A percentile compares a stretch with the other conserved stretches of the same genome.
phyloP scores from a whole-genome alignment of 2,113 vertebrate species.

The Sylvietta virens region DNA sequence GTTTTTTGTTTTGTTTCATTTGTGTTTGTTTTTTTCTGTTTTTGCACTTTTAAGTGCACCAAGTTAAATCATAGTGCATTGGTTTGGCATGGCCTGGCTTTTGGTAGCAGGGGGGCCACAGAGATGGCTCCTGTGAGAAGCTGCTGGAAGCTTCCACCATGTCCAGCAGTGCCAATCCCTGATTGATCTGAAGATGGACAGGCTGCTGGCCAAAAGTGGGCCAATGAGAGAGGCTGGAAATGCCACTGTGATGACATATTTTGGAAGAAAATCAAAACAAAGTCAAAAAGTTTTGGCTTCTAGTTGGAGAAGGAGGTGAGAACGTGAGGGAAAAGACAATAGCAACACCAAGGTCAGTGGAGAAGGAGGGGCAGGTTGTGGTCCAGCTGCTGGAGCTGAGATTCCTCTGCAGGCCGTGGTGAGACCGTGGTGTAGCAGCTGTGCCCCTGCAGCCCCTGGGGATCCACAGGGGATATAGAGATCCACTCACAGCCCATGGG shows the following conservation, averaged over 20 bases:
- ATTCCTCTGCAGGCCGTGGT: neutral
- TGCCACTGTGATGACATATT: neutral
- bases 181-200: neutral
- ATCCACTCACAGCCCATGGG: neutral
- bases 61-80: neutral
- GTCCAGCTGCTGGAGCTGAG: accelerated
- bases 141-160: neutral
- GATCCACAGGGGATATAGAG: neutral
- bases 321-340: neutral
- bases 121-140: neutral
- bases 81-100: neutral
- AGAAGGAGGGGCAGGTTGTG: too few species aligned
- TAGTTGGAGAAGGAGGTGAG: neutral
- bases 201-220: neutral
- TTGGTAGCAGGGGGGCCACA: neutral
- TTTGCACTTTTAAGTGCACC: neutral
- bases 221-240: neutral
- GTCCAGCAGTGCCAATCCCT: neutral
- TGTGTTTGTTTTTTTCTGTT: neutral
- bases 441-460: neutral
- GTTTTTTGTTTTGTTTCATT: accelerated
- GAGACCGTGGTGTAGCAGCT: neutral
- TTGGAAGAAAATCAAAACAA: neutral
- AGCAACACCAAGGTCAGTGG: neutral
- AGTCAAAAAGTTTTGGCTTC: neutral